Evolutionary conservation across 2,113 vertebrate genomes (phyloP).

Genomic region (Dicerorhinus sumatrensis): DNA sequence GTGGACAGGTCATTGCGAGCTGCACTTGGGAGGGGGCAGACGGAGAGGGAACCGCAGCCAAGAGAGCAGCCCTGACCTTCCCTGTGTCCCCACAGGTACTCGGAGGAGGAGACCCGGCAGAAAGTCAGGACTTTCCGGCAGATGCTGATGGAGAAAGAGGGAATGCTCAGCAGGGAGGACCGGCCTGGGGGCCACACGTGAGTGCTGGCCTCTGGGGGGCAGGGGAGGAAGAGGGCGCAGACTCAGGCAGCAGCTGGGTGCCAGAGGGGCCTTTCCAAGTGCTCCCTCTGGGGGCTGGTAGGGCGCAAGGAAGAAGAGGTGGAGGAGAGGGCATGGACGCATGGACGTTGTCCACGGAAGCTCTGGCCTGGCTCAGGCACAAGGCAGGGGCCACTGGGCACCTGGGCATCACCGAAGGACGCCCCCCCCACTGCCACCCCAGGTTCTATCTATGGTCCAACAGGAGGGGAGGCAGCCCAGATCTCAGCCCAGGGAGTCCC

Average conservation of each 20-base stretch:
- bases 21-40: background rate
- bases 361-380: background rate
- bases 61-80: background rate
- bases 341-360: background rate
- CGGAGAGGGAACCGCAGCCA: background rate
- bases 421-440: background rate
- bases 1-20: background rate
- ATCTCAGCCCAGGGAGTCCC: background rate
- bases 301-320: background rate
- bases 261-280: background rate
- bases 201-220: slow-evolving; percentile 81
- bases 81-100: slow-evolving; percentile 89
- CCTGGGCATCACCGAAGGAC: background rate
- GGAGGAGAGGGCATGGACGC: fast-evolving
- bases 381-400: background rate
- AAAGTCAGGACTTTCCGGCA: slow-evolving; percentile 98
- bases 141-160: slow-evolving; percentile 99
- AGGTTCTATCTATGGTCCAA: background rate
- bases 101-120: slow-evolving; percentile 96
- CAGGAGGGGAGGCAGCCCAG: background rate
- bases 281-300: background rate
- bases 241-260: background rate
- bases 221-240: background rate
- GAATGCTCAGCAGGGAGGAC: slow-evolving; percentile 96
- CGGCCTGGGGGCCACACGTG: slow-evolving; percentile 93